Evolutionary conservation across 2,797 vertebrate species (phyloP).

Genomic region (Uromys caudimaculatus): DNA sequence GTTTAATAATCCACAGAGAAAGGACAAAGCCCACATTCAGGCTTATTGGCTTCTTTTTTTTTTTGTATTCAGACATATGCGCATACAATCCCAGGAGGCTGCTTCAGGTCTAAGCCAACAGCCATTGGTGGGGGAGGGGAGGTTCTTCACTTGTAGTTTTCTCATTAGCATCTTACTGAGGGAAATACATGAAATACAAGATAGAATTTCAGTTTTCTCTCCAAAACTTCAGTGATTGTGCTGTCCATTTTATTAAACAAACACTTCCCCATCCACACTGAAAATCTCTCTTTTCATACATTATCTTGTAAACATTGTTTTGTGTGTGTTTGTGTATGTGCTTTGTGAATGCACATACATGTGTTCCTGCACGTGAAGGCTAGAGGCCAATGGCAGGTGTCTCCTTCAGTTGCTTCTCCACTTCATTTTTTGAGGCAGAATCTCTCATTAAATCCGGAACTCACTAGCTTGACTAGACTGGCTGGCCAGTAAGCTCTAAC

Average conservation of each 20-base stretch:
- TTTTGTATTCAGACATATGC: neutral
- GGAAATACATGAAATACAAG: neutral
- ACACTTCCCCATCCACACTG: neutral
- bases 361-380: neutral
- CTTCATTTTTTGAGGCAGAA: neutral
- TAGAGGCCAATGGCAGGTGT: neutral
- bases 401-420: neutral
- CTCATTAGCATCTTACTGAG: neutral
- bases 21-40: neutral
- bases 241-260: slow-evolving; percentile 21
- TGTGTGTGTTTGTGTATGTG: neutral
- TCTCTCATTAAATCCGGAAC: neutral
- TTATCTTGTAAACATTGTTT: neutral
- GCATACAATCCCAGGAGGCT: neutral
- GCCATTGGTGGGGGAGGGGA: too few species aligned
- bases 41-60: neutral
- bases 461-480: neutral
- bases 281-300: neutral
- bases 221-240: neutral
- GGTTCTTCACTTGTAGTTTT: neutral
- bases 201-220: neutral
- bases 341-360: neutral
- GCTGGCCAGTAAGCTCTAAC: neutral
- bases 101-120: neutral
- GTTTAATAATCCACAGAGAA: slow-evolving; percentile 31